Evolutionary conservation across 2,888 invertebrate genomes (phyloP).

Genomic region (Pilophorus perplexus): DNA sequence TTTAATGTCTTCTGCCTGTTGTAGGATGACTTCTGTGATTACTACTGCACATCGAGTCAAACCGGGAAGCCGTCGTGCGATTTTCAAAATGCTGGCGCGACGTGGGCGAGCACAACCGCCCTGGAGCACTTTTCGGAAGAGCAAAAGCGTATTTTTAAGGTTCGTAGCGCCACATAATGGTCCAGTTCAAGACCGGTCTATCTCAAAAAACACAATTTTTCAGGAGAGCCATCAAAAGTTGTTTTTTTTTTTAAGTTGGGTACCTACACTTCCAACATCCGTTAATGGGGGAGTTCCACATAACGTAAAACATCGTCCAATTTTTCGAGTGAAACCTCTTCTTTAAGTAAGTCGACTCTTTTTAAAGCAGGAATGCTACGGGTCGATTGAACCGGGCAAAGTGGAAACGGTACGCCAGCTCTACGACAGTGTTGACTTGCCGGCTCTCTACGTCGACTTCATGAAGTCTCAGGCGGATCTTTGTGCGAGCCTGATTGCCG

Average conservation of each 20-base stretch:
- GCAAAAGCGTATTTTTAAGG: too few relatives aligned
- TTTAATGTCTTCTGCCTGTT: too few relatives aligned
- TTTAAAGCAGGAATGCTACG: conserved; percentile 41
- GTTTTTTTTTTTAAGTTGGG: too few relatives aligned
- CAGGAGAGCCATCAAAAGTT: too few relatives aligned
- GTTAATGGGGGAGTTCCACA: too few relatives aligned
- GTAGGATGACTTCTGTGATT: conserved; percentile 41
- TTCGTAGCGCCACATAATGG: too few relatives aligned
- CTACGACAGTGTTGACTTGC: conserved; percentile 29
- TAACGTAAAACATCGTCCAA: too few relatives aligned
- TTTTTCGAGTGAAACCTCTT: too few relatives aligned
- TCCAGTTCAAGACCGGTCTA: too few relatives aligned
- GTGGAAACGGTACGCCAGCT: conserved; percentile 19
- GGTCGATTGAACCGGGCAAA: conserved; percentile 34
- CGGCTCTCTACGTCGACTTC: conserved; percentile 17
- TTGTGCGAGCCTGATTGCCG: not conserved
- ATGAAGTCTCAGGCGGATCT: not conserved
- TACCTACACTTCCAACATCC: too few relatives aligned
- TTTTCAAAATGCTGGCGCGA: conserved; percentile 29
- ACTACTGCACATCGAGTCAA: conserved; percentile 26
- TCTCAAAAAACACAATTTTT: too few relatives aligned
- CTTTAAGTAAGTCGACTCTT: too few relatives aligned
- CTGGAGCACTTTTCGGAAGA: conserved; percentile 21
- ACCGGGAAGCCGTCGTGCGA: conserved; percentile 39
- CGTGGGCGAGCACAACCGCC: conserved; percentile 39